A percentile compares a stretch with the other conserved stretches of the same genome.
These are phyloP conservation scores for Deilephila elpenor DNA, from an alignment of 2,888 invertebrate genomes.

Conservation along the genomic window DNA sequence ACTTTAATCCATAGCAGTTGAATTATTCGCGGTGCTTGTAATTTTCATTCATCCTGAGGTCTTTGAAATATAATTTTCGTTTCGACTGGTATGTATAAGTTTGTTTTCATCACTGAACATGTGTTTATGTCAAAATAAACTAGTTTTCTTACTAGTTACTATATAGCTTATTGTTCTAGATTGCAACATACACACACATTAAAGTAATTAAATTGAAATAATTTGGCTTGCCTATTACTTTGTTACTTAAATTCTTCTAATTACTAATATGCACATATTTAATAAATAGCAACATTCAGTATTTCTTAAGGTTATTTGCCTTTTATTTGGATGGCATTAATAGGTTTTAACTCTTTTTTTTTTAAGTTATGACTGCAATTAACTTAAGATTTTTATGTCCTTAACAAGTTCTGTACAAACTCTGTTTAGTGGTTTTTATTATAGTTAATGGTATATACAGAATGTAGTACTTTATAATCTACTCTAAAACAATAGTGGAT, in stretches of 20 bases:
- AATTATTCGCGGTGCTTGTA: neutral
- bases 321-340: neutral
- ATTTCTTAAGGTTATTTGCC: too few species aligned
- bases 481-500: too few species aligned
- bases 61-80: neutral
- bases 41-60: neutral
- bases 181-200: too few species aligned
- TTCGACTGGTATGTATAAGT: neutral
- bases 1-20: slow-evolving; percentile 21
- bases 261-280: too few species aligned
- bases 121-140: neutral
- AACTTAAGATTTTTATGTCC: too few species aligned
- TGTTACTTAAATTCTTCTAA: too few species aligned
- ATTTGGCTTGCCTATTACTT: too few species aligned
- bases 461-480: too few species aligned
- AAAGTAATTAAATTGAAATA: too few species aligned
- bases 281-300: too few species aligned
- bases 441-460: neutral
- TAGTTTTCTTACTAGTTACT: neutral
- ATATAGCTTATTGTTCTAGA: neutral
- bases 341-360: neutral
- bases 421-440: neutral
- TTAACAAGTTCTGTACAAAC: too few species aligned
- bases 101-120: neutral
- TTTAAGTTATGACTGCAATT: too few species aligned